These are phyloP conservation scores for Oncorhynchus keta DNA, from an alignment of 2,113 vertebrate genomes.

Conservation along the genomic window DNA sequence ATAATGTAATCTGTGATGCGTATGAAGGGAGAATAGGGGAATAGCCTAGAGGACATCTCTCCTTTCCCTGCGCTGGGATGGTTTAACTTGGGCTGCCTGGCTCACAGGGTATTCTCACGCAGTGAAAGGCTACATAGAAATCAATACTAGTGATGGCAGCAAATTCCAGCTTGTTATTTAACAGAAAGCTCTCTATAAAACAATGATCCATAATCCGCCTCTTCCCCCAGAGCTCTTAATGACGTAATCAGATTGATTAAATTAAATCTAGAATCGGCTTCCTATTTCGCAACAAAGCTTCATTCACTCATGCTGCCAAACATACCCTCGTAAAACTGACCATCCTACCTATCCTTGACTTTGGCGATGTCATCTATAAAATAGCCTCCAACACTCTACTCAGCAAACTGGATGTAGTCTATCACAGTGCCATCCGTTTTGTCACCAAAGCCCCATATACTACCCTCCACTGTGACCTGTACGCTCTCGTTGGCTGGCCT, in stretches of 20 bases:
- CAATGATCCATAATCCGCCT: slow-evolving; percentile 51
- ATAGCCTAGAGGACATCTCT: slow-evolving; percentile 30
- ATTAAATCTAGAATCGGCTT: too few relatives aligned
- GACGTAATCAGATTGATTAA: slow-evolving; percentile 44
- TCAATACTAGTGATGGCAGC: slow-evolving; percentile 54
- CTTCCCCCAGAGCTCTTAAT: slow-evolving; percentile 29
- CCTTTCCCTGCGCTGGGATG: not conserved
- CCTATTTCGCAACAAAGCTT: too few relatives aligned
- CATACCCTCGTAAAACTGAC: too few relatives aligned
- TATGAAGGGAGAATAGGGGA: slow-evolving; percentile 24
- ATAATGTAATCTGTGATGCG: slow-evolving; percentile 2
- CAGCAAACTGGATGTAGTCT: too few relatives aligned
- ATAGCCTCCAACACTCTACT: too few relatives aligned
- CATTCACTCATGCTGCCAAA: too few relatives aligned
- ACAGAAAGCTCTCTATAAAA: slow-evolving; percentile 45
- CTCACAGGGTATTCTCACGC: slow-evolving; percentile 28
- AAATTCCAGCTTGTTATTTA: slow-evolving; percentile 43
- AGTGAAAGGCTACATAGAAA: slow-evolving; percentile 40
- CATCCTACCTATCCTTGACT: too few relatives aligned
- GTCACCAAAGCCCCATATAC: too few relatives aligned
- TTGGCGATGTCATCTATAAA: too few relatives aligned
- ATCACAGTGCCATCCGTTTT: too few relatives aligned
- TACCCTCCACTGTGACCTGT: too few relatives aligned
- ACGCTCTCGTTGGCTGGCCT: too few relatives aligned
- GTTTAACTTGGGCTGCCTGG: slow-evolving; percentile 25